Conservation (phyloP, 1,140 invertebrate species). For the Pissodes strobi region DNA sequence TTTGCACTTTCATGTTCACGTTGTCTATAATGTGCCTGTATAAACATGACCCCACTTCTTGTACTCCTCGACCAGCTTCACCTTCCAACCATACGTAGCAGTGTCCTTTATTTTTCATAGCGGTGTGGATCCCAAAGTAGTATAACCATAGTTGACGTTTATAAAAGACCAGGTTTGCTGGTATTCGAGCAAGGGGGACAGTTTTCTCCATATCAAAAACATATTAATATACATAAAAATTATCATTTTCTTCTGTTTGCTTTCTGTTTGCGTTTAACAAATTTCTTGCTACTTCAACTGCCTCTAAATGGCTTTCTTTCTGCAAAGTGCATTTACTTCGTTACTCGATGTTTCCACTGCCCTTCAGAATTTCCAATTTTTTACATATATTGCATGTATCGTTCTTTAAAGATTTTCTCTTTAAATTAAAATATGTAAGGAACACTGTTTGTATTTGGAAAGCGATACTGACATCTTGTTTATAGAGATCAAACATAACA, state of each 20-base stretch:
- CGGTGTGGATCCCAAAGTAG: slow-evolving; percentile 5
- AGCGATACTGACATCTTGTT: slow-evolving; percentile 8
- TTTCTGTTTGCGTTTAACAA: background rate
- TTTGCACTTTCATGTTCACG: background rate
- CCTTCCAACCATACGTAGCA: slow-evolving; percentile 8
- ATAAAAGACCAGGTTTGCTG: slow-evolving; percentile 20
- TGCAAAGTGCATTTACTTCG: background rate
- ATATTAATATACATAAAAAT: too few species aligned
- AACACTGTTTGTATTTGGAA: slow-evolving; percentile 19
- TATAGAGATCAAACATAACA: slow-evolving; percentile 20
- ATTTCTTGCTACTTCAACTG: slow-evolving; percentile 4
- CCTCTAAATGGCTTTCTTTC: slow-evolving; percentile 3
- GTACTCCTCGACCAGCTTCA: slow-evolving; percentile 15
- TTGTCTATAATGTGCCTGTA: slow-evolving; percentile 1
- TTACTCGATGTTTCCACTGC: background rate
- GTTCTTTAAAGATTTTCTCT: slow-evolving; percentile 22
- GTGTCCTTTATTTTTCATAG: slow-evolving; percentile 6
- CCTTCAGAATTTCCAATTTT: slow-evolving; percentile 13
- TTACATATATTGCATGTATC: slow-evolving; percentile 22
- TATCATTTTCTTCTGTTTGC: too few species aligned
- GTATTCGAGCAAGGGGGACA: slow-evolving; percentile 13
- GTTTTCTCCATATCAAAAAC: slow-evolving; percentile 18
- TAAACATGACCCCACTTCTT: slow-evolving; percentile 21
- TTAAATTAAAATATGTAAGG: too few species aligned
- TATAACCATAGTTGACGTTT: slow-evolving; percentile 10